Percentiles rank a stretch among this genome's conserved stretches.
Conservation (phyloP, 1,140 invertebrate genomes). For the Megalonaias nervosa region DNA sequence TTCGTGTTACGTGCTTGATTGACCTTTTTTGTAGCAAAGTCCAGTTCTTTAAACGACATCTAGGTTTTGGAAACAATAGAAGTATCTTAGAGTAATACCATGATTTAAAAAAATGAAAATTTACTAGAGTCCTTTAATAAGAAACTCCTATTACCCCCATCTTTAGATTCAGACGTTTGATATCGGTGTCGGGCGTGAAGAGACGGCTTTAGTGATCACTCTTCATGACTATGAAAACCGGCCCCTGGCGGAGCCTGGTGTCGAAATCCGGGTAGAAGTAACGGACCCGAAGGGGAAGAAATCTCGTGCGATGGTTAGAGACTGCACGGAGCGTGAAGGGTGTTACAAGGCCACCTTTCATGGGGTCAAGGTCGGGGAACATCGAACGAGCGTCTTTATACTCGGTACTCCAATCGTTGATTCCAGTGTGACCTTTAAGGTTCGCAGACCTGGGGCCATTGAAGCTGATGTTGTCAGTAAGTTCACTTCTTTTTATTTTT, state of each 20-base stretch:
- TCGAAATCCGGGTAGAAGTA: constrained; percentile 32
- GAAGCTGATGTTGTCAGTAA: constrained; percentile 30
- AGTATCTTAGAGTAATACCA: no score
- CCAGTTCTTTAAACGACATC: no score
- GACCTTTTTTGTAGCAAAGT: no score
- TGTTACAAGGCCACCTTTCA: constrained; percentile 29
- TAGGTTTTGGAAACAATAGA: no score
- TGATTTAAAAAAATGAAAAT: no score
- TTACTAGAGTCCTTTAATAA: no score
- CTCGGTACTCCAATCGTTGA: constrained; percentile 30
- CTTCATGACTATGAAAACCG: constrained; percentile 35
- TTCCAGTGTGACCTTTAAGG: constrained; percentile 28
- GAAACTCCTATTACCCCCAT: background rate
- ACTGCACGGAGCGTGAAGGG: constrained; percentile 27
- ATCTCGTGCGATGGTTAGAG: constrained; percentile 27
- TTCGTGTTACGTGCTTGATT: no score
- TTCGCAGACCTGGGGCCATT: constrained; percentile 24
- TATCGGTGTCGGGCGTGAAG: constrained; percentile 32
- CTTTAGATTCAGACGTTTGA: constrained; percentile 33
- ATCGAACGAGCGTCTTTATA: constrained; percentile 31
- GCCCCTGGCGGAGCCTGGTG: constrained; percentile 34
- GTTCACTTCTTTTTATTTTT: background rate
- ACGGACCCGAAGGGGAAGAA: constrained; percentile 29
- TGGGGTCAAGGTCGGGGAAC: constrained; percentile 30
- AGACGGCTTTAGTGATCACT: constrained; percentile 36